These are phyloP conservation scores for Diuraphis noxia DNA, from an alignment of 1,140 invertebrate genomes.

Conservation along the genomic window DNA sequence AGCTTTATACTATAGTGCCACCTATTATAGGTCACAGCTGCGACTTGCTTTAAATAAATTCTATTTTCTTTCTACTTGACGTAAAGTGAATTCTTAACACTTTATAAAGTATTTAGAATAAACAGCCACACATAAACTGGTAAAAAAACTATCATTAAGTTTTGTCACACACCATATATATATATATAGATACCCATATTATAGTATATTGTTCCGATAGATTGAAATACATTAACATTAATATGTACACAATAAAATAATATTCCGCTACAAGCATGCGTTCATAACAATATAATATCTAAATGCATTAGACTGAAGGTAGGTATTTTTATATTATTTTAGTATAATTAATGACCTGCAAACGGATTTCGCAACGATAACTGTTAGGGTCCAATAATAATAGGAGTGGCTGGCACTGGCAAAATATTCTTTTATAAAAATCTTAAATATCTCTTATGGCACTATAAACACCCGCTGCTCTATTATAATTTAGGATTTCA, in stretches of 20 bases:
- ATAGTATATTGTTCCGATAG: not conserved
- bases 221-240: not conserved
- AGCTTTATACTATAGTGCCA: not conserved
- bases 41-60: not conserved
- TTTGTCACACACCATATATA: not conserved
- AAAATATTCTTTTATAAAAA: slow-evolving; percentile 24
- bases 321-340: not conserved
- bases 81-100: too few relatives aligned
- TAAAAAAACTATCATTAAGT: not conserved
- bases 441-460: not conserved
- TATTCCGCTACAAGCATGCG: not conserved
- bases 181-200: not conserved
- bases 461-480: not conserved
- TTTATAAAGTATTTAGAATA: not conserved
- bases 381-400: not conserved
- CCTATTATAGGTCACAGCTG: too few relatives aligned
- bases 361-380: slow-evolving; percentile 2
- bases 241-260: not conserved
- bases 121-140: not conserved
- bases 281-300: slow-evolving; percentile 11
- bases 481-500: not conserved
- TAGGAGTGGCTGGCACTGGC: not conserved
- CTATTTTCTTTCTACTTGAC: not conserved
- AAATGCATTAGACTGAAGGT: not conserved
- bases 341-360: not conserved